Conservation (phyloP, 2,888 invertebrate genomes). For the Clistopyga incitator region DNA sequence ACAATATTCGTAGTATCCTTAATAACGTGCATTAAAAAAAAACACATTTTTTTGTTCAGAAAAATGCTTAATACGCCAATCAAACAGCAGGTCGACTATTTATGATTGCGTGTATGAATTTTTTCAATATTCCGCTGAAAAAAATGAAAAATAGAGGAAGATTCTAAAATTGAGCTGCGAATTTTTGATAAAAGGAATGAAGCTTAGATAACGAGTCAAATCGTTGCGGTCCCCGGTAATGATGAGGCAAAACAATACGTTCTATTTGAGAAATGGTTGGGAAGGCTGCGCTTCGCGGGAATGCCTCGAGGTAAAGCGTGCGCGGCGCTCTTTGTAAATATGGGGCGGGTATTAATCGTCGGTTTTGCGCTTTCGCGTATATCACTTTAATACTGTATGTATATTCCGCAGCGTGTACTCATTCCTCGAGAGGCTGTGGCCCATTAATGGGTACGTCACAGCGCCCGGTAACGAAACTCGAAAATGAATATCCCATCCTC, state of each 20-base stretch:
- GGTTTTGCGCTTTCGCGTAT: not conserved
- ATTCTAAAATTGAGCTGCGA: not conserved
- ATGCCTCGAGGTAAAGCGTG: not conserved
- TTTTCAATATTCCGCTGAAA: no score
- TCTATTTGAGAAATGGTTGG: not conserved
- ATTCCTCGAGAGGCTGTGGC: not conserved
- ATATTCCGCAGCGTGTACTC: constrained; percentile 14
- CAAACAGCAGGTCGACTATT: no score
- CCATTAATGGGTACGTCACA: constrained; percentile 50
- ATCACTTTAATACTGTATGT: not conserved
- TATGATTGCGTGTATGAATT: no score
- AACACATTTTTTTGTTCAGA: no score
- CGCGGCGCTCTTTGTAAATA: not conserved
- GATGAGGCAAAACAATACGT: not conserved
- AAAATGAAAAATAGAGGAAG: no score
- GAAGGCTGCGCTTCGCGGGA: not conserved
- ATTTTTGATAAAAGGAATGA: not conserved
- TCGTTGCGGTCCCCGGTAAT: not conserved
- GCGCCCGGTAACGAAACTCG: constrained; percentile 34
- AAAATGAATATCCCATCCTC: constrained; percentile 16
- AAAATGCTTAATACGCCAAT: no score
- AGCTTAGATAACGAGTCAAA: not conserved
- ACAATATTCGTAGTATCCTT: no score
- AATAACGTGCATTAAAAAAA: no score
- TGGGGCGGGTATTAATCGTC: constrained; percentile 8